These are phyloP conservation scores for Apogon talboti DNA, from an alignment of 2,797 vertebrate genomes.

Conservation along the genomic window DNA sequence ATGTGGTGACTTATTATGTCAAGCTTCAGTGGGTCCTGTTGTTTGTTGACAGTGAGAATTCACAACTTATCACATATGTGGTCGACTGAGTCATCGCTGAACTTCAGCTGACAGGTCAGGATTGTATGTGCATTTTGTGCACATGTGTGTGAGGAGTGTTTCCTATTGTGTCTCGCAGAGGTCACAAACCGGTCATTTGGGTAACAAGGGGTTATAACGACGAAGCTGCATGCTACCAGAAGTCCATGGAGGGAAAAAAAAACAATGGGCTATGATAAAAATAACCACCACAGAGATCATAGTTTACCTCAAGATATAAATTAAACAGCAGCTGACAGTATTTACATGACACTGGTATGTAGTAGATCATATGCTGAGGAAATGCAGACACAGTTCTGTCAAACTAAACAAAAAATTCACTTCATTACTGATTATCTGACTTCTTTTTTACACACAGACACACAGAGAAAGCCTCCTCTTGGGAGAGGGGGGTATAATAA, in stretches of 20 bases:
- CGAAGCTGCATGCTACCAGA: conserved; percentile 10
- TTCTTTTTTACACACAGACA: conserved; percentile 12
- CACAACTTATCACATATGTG: conserved; percentile 16
- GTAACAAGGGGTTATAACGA: conserved; percentile 23
- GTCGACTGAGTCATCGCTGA: conserved; percentile 17
- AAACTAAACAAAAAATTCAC: conserved; percentile 36
- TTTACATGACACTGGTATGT: conserved; percentile 10
- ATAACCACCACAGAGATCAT: not conserved
- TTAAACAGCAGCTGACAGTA: conserved; percentile 8
- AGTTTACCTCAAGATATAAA: not conserved
- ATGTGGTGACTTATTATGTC: conserved; percentile 15
- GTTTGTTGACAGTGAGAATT: conserved; percentile 32
- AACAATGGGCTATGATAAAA: conserved; percentile 19
- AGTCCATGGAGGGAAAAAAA: not conserved
- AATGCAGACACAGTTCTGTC: conserved; percentile 6
- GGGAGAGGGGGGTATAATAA: conserved; percentile 52
- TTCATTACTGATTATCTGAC: conserved; percentile 34
- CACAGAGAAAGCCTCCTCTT: conserved; percentile 29
- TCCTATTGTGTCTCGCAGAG: conserved; percentile 26
- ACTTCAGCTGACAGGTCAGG: not conserved
- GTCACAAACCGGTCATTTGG: conserved; percentile 33
- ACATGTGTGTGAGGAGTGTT: conserved; percentile 7
- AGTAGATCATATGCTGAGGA: conserved; percentile 8
- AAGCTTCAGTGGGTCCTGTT: conserved; percentile 29
- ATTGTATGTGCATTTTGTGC: conserved; percentile 9